Base-by-base conservation (phyloP, 2,797 vertebrate species). In the Otus scops region DNA sequence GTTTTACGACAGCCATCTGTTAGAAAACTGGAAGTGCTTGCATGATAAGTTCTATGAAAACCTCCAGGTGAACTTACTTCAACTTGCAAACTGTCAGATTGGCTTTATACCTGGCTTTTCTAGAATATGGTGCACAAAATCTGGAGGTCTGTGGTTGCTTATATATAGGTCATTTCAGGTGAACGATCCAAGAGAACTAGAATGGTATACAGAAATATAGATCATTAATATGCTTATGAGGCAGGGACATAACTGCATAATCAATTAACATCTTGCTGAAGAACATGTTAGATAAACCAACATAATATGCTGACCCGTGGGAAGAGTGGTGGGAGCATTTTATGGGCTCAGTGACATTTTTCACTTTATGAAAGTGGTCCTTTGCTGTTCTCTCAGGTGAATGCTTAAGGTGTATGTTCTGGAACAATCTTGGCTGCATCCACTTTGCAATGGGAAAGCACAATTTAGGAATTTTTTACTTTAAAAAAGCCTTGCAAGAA, bases 361-460 rank as follows among this genome's bases (percentile, higher is more conserved):
- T 81, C 19, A 28, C 22, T 86, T 84, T 68, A 64, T 23, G 3
- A 60, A 87, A 87, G 69, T 48, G 5, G 28, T 88, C 36, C 85
- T 59, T 70, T 79, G 54, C 38, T 95, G 53, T 96, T 92, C 91
- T 92, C 32, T 45, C 95, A 99, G 99, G 99, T 96, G 99, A 99
- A 99, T 99, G 99, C 97, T 98, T 99, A 76, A 98, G 99, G 13
- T 99, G 99, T 94, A 99, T 99, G 99, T 99, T 99, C 98, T 99
- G 99, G 99, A 99, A 99, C 97, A 99, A 99, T 96, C 98, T 99
- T 96, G 99, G 99, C 85, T 99, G 99, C 96, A 99, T 99, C 96
- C 99, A 99, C 97, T 99, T 99, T 97, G 99, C 99, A 59, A 99
- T 99, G 99, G 99, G 99, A 92, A 99, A 99, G 96, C 99, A 99